Evolutionary conservation across 2,888 invertebrate genomes (phyloP).

Genomic region (Pandemis heparana): DNA sequence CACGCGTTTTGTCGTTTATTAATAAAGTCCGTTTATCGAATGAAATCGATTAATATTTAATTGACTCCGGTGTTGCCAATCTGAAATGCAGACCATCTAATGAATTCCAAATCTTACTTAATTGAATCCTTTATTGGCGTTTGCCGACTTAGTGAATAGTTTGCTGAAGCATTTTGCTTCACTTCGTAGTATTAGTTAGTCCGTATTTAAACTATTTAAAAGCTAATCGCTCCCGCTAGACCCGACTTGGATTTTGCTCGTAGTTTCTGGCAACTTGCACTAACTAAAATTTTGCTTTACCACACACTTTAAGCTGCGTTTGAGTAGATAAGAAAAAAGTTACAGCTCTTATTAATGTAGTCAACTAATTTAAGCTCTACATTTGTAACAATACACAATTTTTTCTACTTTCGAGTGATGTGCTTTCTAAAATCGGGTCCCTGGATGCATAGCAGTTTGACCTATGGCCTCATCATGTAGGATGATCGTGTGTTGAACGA

Average conservation of each 20-base stretch:
- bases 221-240: constrained; percentile 39
- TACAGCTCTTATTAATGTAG: no score
- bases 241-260: constrained; percentile 33
- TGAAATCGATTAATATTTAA: constrained; percentile 15
- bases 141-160: constrained; percentile 40
- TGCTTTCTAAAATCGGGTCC: no score
- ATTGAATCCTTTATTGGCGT: constrained; percentile 40
- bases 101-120: constrained; percentile 37
- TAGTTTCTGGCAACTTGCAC: constrained; percentile 14
- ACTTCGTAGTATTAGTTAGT: constrained; percentile 31
- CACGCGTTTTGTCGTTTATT: background rate
- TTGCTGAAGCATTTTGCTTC: constrained; percentile 30
- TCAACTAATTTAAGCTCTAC: no score
- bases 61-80: constrained; percentile 19
- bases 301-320: background rate
- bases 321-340: no score
- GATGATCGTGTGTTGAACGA: no score
- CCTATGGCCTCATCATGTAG: no score
- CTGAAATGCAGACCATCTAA: constrained; percentile 22
- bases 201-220: constrained; percentile 42
- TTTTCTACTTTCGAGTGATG: no score
- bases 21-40: background rate
- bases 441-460: no score
- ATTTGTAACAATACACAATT: no score
- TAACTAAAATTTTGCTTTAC: background rate